phyloP scores from a whole-genome alignment of 2,888 invertebrate genomes.

The Rhimphoctona megacephalus region DNA sequence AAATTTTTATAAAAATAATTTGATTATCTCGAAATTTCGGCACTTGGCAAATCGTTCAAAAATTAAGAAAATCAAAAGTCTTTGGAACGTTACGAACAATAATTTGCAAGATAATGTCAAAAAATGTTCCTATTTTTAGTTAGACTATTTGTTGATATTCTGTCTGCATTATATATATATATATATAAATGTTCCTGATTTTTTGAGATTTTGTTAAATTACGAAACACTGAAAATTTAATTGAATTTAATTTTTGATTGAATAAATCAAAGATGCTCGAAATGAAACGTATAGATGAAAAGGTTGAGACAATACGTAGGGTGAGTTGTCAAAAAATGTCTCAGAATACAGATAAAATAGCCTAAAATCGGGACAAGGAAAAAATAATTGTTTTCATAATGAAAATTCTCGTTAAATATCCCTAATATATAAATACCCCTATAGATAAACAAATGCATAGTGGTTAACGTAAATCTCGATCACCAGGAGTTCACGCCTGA shows the following conservation, averaged over 20 bases:
- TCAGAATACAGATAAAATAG: background rate
- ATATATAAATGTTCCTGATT: background rate
- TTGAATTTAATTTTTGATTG: background rate
- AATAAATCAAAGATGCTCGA: background rate
- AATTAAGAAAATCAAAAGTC: background rate
- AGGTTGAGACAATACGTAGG: background rate
- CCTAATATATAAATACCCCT: background rate
- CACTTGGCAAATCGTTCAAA: background rate
- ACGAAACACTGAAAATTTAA: background rate
- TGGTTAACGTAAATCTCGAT: slow-evolving; percentile 66
- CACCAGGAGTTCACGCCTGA: slow-evolving; percentile 76
- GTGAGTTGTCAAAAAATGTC: background rate
- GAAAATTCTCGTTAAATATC: background rate
- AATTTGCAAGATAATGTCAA: too few relatives aligned
- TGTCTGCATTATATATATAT: too few relatives aligned
- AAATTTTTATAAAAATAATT: too few relatives aligned
- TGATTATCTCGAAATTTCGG: too few relatives aligned
- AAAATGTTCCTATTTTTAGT: too few relatives aligned
- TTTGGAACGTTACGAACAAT: too few relatives aligned
- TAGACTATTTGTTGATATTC: too few relatives aligned
- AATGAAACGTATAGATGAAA: background rate
- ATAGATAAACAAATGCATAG: slow-evolving; percentile 35
- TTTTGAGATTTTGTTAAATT: background rate
- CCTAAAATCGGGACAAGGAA: background rate
- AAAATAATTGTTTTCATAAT: background rate